A percentile compares a stretch with the other conserved stretches of the same genome.
Conservation (phyloP, 2,888 invertebrate genomes). For the Standfussiana lucernea region DNA sequence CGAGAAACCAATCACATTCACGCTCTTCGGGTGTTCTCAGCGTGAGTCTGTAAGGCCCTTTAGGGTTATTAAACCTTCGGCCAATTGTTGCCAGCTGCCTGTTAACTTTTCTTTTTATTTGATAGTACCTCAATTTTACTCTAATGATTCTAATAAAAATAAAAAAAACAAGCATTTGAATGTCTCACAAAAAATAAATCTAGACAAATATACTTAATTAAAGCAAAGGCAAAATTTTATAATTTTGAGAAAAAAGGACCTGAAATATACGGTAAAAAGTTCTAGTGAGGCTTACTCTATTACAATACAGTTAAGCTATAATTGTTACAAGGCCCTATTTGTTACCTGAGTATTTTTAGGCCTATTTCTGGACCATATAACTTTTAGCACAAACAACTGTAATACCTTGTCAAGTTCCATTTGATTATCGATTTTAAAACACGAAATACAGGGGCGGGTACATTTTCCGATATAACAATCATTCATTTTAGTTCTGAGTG, state of each 20-base stretch:
- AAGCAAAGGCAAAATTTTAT: not conserved
- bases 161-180: too few species aligned
- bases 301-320: not conserved
- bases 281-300: not conserved
- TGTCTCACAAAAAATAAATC: not conserved
- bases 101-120: not conserved
- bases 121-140: too few species aligned
- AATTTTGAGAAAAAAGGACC: not conserved
- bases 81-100: too few species aligned
- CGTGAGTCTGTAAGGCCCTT: too few species aligned
- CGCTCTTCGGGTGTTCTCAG: too few species aligned
- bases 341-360: not conserved
- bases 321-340: not conserved
- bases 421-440: not conserved
- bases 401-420: not conserved
- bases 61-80: too few species aligned
- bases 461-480: not conserved
- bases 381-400: not conserved
- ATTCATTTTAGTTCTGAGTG: not conserved
- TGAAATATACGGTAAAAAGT: not conserved
- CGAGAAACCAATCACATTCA: too few species aligned
- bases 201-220: slow-evolving; percentile 5
- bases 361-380: too few species aligned
- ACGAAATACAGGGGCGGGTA: too few species aligned
- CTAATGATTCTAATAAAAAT: too few species aligned